Conservation (phyloP, 1,140 invertebrate species). For the Panulirus ornatus region DNA sequence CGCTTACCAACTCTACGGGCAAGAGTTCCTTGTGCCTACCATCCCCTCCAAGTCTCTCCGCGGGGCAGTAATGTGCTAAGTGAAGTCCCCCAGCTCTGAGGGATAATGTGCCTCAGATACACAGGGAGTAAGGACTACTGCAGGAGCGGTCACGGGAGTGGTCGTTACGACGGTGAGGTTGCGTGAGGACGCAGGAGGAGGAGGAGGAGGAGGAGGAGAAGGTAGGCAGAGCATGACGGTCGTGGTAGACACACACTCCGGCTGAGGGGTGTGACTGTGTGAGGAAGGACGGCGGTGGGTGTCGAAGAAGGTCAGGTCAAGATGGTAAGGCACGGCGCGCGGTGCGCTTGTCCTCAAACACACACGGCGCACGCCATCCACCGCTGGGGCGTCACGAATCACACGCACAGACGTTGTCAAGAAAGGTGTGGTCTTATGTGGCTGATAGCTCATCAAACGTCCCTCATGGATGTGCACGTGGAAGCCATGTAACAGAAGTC, state of each 20-base stretch:
- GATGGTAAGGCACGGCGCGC: too few relatives aligned
- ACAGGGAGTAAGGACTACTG: neutral
- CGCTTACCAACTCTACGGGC: slow-evolving; percentile 22
- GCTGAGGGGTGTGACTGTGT: neutral
- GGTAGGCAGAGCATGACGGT: neutral
- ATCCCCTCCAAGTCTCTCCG: neutral
- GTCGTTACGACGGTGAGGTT: neutral
- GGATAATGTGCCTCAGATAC: neutral
- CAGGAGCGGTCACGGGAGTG: neutral
- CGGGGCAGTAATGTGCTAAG: neutral
- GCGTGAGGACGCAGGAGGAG: neutral
- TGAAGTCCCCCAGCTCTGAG: too few relatives aligned
- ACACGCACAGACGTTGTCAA: too few relatives aligned
- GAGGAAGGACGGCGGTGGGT: neutral
- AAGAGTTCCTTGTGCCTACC: neutral
- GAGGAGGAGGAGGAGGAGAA: neutral
- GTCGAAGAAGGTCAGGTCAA: too few relatives aligned
- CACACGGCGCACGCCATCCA: too few relatives aligned
- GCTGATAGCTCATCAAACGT: too few relatives aligned
- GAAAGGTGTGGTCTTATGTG: too few relatives aligned
- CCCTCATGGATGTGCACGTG: too few relatives aligned
- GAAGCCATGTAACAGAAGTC: too few relatives aligned
- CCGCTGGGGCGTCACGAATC: too few relatives aligned
- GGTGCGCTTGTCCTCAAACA: too few relatives aligned
- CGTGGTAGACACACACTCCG: neutral